Evolutionary conservation across 2,113 vertebrate genomes (phyloP).

Genomic region (Charadrius vociferus): DNA sequence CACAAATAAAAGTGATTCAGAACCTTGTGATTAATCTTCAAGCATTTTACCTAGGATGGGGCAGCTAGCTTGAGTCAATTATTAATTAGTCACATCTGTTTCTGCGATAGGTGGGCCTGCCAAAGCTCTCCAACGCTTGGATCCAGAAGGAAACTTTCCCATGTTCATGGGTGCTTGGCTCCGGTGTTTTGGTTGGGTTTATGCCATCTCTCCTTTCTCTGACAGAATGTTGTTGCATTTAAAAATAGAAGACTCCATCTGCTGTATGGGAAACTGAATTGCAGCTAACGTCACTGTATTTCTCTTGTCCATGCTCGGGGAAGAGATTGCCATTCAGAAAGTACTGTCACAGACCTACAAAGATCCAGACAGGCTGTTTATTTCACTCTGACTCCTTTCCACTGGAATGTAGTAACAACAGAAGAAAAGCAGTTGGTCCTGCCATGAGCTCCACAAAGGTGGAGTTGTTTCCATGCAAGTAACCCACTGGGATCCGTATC

Average conservation of each 20-base stretch:
- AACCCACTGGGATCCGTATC: accelerated
- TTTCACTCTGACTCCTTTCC: not conserved
- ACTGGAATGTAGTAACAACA: not conserved
- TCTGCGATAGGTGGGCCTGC: not conserved
- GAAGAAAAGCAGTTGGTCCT: not conserved
- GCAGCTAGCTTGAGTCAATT: not conserved
- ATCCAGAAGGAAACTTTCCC: conserved; percentile 3
- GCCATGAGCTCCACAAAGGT: not conserved
- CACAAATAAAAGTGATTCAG: not conserved
- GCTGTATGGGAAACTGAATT: not conserved
- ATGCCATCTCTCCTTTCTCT: not conserved
- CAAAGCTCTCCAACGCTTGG: not conserved
- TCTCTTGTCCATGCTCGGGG: not conserved
- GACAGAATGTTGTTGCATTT: not conserved
- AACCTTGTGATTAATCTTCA: not conserved
- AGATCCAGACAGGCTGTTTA: not conserved
- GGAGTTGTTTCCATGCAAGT: not conserved
- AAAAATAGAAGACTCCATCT: conserved; percentile 47
- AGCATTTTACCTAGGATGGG: not conserved
- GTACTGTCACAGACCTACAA: not conserved
- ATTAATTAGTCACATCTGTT: conserved; percentile 21
- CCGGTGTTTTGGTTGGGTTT: not conserved
- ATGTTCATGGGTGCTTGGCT: not conserved
- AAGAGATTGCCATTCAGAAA: not conserved
- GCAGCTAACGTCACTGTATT: not conserved